phyloP scores from a whole-genome alignment of 2,797 vertebrate species.

The Sylvia borin region DNA sequence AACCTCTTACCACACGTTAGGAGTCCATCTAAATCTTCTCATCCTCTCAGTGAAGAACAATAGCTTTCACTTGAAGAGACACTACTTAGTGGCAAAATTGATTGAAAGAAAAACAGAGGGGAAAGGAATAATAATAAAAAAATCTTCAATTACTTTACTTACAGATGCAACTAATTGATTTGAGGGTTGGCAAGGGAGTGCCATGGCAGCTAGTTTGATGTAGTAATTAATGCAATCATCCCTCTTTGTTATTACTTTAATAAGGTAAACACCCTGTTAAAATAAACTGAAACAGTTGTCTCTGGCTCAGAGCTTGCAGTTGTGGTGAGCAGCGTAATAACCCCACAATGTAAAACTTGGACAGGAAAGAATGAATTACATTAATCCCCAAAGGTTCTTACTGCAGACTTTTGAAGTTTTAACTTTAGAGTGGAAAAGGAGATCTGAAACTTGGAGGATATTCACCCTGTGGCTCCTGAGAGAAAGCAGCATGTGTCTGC shows the following conservation, averaged over 20 bases:
- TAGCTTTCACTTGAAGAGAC: slow-evolving; percentile 33
- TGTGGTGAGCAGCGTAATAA: slow-evolving; percentile 30
- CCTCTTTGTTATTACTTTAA: slow-evolving; percentile 48
- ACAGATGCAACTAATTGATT: slow-evolving; percentile 62
- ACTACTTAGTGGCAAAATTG: slow-evolving; percentile 36
- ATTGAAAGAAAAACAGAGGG: not conserved
- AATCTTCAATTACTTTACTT: slow-evolving; percentile 5
- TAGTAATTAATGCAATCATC: slow-evolving; percentile 44
- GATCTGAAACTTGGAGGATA: slow-evolving; percentile 12
- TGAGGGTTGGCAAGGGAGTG: not conserved
- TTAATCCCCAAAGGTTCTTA: slow-evolving; percentile 46
- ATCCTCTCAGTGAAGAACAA: slow-evolving; percentile 26
- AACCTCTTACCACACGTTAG: slow-evolving; percentile 31
- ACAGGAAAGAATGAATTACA: slow-evolving; percentile 58
- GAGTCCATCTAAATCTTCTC: slow-evolving; percentile 40
- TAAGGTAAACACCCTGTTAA: slow-evolving; percentile 64
- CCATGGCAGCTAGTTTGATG: slow-evolving; percentile 16
- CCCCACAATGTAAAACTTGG: slow-evolving; percentile 31
- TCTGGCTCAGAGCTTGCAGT: slow-evolving; percentile 45
- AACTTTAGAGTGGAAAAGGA: slow-evolving; percentile 33
- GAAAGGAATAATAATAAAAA: slow-evolving; percentile 23
- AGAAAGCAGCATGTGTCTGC: slow-evolving; percentile 6
- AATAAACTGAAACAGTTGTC: slow-evolving; percentile 61
- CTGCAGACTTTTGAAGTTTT: slow-evolving; percentile 46
- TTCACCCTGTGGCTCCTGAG: not conserved